Evolutionary conservation across 2,797 vertebrate genomes (phyloP), one percentile per base, ranked within the genome.

Genomic region (Chiloscyllium punctatum): DNA sequence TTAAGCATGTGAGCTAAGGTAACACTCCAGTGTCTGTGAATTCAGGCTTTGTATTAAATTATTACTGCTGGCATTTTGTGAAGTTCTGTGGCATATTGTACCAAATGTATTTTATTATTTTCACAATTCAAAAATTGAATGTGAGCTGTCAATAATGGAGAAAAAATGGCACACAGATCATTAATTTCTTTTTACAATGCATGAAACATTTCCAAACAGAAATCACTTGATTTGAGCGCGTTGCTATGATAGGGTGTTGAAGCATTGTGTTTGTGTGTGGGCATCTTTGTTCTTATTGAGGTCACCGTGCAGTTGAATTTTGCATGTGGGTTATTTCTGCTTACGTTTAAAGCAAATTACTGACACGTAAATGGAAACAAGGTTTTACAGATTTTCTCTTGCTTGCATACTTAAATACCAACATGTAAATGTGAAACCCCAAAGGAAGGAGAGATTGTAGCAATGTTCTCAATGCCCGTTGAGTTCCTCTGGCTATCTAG

Each of bases 31-130:
- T 62, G 88, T 30, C 53, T 53, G 53, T 30, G 87, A 57, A 11
- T 37, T n/a, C n/a, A n/a, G n/a, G 21, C 7, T 92, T n/a, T 21
- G 37, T 91, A 16, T n/a, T 66, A 15, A 66, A 3, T 68, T 92
- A 62, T 69, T 92, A 69, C n/a, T 69, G 66, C 16, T 92, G 90
- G 90, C 62, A 92, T 66, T 92, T 92, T 37, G 33, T 92, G 57
- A 11, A 62, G 57, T 62, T n/a, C 72, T 72, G 69, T 6, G 6
- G 25, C 21, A 0, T 33, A n/a, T 91, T 1, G 25, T 53, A 9
- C 51, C 11, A 15, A 57, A 57, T 33, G 57, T 62, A 82, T 82
- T n/a, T 33, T 77, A 62, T 90, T 66, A 91, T 66, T 21, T 66
- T 66, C 57, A 66, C 33, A 66, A 66, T 91, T 66, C 33, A 33